A percentile compares a stretch with the other conserved stretches of the same genome.
These are phyloP conservation scores for Dendropsophus ebraccatus DNA, from an alignment of 2,113 vertebrate genomes.

Conservation along the genomic window DNA sequence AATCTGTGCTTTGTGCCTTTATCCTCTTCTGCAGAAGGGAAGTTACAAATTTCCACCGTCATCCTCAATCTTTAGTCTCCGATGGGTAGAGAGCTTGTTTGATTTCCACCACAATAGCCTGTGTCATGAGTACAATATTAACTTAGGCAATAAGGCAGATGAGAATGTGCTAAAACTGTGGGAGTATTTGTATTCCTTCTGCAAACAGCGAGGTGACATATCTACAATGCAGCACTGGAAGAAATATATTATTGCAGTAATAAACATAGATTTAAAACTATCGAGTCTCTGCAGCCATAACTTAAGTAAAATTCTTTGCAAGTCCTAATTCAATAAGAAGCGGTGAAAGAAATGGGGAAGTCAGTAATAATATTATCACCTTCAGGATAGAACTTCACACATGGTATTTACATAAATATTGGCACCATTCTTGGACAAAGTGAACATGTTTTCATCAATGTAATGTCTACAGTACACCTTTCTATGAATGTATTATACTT, in stretches of 20 bases:
- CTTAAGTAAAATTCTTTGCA: conserved; percentile 56
- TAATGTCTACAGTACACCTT: background rate
- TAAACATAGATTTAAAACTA: conserved; percentile 60
- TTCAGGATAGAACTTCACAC: conserved; percentile 38
- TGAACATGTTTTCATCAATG: conserved; percentile 2
- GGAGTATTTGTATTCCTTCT: conserved; percentile 57
- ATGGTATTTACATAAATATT: conserved; percentile 52
- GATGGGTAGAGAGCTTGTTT: conserved; percentile 40
- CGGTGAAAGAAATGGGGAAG: conserved; percentile 25
- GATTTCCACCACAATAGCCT: conserved; percentile 32
- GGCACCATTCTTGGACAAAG: conserved; percentile 21
- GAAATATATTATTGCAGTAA: conserved; percentile 58
- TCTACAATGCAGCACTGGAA: conserved; percentile 52
- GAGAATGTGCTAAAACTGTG: conserved; percentile 54
- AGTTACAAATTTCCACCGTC: conserved; percentile 19
- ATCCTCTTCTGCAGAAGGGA: background rate
- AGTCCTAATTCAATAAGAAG: conserved; percentile 58
- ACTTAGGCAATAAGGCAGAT: conserved; percentile 51
- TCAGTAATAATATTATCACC: conserved; percentile 52
- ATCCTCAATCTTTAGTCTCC: conserved; percentile 29
- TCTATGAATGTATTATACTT: no score
- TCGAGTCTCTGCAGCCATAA: conserved; percentile 50
- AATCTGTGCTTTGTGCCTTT: background rate
- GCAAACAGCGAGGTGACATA: conserved; percentile 52
- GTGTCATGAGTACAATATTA: conserved; percentile 57